Base-by-base conservation (phyloP, 2,888 invertebrate species). In the Luperina testacea region DNA sequence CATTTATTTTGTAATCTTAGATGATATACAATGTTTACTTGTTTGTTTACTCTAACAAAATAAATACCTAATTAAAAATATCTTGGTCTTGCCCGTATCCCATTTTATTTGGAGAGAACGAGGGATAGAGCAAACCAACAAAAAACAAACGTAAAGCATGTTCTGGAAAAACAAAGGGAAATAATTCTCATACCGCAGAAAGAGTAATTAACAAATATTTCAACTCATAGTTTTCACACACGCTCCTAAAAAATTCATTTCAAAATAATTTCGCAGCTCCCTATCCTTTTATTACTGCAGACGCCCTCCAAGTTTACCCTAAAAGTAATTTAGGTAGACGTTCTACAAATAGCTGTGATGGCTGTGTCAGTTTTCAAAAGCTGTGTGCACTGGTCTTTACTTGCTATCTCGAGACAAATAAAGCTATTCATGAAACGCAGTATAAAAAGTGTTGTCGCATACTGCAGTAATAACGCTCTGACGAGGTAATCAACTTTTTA, bases 401-500 rank as follows among this genome's bases (percentile, higher is more conserved):
- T 72, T n/a, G 51, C 45, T 17, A 65, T 57, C 57, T 64, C 27
- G 64, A 80, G 74, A 80, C 75, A 85, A 79, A 87, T 85, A 85
- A 85, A 88, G 81, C 63, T 77, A 65, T 83, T 75, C 51, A 81
- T 80, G 57, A 83, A 85, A 78, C 61, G 45, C 4, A 69, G 70
- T 57, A 77, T 82, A 88, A 87, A 84, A 84, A 85, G 65, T 70
- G 75, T 69, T 73, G 83, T 84, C 82, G 79, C 84, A 82, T 83
- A 82, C 70, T 81, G 61, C 72, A 63, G 73, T 82, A 85, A 89
- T 88, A 87, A 84, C 83, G 72, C 42, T 81, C 77, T 87, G 87
- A 88, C 89, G 80, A 88, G 81, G 64, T 87, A 90, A 88, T 89
- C 84, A 75, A 57, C 84, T 89, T 89, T 87, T 90, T 90, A 83